Conservation (phyloP, 2,797 vertebrate genomes). For the Ciconia nigra region DNA sequence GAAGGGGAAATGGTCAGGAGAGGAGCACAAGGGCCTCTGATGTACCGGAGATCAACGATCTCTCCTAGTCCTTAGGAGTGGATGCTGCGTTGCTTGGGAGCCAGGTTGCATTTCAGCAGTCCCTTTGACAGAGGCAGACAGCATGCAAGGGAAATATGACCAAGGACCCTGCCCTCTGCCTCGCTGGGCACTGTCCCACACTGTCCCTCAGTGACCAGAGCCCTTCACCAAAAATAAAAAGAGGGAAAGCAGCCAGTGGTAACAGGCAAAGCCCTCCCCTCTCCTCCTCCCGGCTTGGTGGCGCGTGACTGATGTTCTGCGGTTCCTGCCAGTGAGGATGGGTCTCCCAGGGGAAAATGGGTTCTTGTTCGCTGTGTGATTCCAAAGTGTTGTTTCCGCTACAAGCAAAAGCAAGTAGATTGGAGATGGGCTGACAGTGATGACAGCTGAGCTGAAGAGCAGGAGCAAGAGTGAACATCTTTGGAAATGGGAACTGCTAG, state of each 20-base stretch:
- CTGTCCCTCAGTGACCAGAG: background rate
- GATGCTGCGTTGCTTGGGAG: background rate
- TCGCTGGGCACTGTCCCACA: background rate
- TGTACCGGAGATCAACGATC: rapidly evolving
- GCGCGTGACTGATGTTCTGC: background rate
- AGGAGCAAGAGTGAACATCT: background rate
- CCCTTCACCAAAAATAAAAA: background rate
- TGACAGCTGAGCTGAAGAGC: background rate
- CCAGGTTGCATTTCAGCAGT: background rate
- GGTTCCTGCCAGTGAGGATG: background rate
- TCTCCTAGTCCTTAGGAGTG: background rate
- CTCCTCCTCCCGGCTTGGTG: background rate
- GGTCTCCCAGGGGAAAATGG: background rate
- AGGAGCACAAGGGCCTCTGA: background rate
- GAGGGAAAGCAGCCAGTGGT: background rate
- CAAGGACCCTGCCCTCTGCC: background rate
- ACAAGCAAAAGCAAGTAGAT: background rate
- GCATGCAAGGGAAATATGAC: background rate
- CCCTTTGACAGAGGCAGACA: background rate
- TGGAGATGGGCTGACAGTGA: background rate
- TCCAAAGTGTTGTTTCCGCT: background rate
- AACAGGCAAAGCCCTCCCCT: background rate
- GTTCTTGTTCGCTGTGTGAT: background rate
- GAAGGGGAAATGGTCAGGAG: background rate
- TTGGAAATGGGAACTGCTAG: background rate